These are phyloP conservation scores for Phacellophora camtschatica DNA, from an alignment of 30 jellyfish, hydroid and myxozoan genomes.

Conservation along the genomic window DNA sequence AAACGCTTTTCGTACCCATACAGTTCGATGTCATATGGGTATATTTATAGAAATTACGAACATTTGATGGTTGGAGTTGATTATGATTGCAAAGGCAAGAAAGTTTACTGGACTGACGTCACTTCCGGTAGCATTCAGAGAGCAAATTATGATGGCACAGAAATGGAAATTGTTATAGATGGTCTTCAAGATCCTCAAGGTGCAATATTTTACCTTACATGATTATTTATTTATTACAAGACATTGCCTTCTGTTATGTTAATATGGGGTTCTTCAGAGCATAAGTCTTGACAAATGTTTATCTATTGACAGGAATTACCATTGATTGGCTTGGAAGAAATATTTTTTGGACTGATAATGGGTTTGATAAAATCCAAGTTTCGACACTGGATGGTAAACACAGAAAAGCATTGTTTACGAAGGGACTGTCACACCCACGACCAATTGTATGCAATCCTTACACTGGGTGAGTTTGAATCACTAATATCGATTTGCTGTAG, in stretches of 20 bases:
- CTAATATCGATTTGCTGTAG: not conserved
- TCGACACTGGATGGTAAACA: conserved; percentile 51
- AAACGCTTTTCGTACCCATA: conserved; percentile 74
- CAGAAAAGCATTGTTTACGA: conserved; percentile 22
- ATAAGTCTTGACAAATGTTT: not conserved
- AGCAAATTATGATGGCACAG: conserved; percentile 56
- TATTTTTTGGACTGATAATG: conserved; percentile 79
- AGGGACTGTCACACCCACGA: conserved; percentile 54
- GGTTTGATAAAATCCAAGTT: conserved; percentile 43
- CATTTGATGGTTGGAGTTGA: conserved; percentile 73
- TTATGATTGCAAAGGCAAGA: conserved; percentile 64
- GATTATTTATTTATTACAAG: too few relatives aligned
- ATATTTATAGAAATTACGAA: conserved; percentile 12
- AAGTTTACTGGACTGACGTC: conserved; percentile 72
- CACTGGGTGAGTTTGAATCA: conserved; percentile 49
- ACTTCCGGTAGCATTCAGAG: conserved; percentile 50
- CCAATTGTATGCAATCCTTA: conserved; percentile 82
- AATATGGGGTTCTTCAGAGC: too few relatives aligned
- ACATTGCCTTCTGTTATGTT: too few relatives aligned
- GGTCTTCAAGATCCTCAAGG: conserved; percentile 80
- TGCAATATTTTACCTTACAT: not conserved
- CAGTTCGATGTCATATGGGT: conserved; percentile 56
- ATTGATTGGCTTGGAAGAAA: conserved; percentile 82
- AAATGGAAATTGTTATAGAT: conserved; percentile 17
- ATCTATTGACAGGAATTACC: conserved; percentile 48